These are phyloP conservation scores for Scomber japonicus DNA, from an alignment of 2,113 vertebrate genomes.

Conservation along the genomic window DNA sequence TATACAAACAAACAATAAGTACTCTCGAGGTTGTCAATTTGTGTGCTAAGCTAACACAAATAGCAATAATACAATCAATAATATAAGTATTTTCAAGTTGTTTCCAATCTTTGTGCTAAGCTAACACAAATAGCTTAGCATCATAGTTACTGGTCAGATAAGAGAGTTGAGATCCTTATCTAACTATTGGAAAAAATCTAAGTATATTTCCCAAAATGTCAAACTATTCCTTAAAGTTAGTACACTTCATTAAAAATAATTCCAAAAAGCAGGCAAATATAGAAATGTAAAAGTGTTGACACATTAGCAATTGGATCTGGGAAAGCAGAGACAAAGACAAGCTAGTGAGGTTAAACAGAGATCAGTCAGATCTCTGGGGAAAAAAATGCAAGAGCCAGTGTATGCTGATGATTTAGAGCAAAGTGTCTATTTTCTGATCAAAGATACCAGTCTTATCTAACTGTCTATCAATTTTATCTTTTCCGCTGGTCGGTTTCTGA, in stretches of 20 bases:
- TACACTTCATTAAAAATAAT: too few species aligned
- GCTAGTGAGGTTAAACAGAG: constrained; percentile 4
- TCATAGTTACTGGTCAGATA: too few species aligned
- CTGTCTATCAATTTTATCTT: too few species aligned
- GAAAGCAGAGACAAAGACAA: constrained; percentile 10
- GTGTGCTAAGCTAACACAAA: not conserved
- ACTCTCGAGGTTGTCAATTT: not conserved
- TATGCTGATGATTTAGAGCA: not conserved
- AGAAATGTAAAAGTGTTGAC: not conserved
- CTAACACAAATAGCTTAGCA: not conserved
- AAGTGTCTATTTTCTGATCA: not conserved
- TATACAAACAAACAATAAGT: too few species aligned
- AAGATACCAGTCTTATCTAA: not conserved
- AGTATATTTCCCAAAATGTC: too few species aligned
- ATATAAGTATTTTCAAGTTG: not conserved
- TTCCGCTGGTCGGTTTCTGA: not conserved
- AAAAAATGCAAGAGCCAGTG: not conserved
- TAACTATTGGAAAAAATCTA: not conserved
- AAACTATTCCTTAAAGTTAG: too few species aligned
- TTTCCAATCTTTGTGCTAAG: not conserved
- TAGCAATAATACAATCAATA: not conserved
- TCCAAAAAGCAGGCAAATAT: not conserved
- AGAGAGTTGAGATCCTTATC: not conserved
- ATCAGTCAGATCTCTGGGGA: constrained; percentile 2
- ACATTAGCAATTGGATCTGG: not conserved